Percentiles rank a stretch among this genome's conserved stretches.
Evolutionary conservation across 2,888 invertebrate species (phyloP).

Genomic region (Slavum lentiscoides): DNA sequence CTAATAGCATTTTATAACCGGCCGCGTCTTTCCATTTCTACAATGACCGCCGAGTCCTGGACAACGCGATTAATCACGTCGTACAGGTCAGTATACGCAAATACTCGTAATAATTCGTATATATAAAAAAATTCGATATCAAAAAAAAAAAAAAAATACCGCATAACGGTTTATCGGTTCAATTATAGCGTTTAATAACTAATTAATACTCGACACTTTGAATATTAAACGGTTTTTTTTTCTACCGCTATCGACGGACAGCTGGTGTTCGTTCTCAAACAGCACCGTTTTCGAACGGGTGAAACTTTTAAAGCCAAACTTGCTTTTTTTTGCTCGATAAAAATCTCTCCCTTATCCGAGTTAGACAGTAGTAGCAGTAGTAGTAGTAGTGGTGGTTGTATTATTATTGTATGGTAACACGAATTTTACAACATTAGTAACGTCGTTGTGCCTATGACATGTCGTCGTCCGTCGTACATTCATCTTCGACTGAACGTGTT

Average conservation of each 20-base stretch:
- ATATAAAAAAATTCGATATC: not conserved
- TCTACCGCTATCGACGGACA: not conserved
- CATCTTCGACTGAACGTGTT: too few relatives aligned
- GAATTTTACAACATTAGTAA: not conserved
- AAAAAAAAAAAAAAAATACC: not conserved
- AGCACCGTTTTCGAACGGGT: not conserved
- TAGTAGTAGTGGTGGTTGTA: too few relatives aligned
- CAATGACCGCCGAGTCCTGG: slow-evolving; percentile 18
- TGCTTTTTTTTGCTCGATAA: not conserved
- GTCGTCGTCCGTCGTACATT: not conserved
- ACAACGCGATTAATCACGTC: not conserved
- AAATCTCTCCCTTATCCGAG: not conserved
- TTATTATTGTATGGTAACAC: slow-evolving; percentile 2
- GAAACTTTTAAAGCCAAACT: slow-evolving; percentile 32
- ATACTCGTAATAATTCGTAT: not conserved
- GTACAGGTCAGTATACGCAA: slow-evolving; percentile 21
- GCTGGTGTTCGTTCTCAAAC: slow-evolving; percentile 21
- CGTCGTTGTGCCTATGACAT: not conserved
- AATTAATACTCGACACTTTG: not conserved
- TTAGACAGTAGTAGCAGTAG: slow-evolving; percentile 9
- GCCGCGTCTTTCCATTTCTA: slow-evolving; percentile 39
- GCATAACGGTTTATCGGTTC: too few relatives aligned
- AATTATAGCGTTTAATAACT: not conserved
- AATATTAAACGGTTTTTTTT: not conserved
- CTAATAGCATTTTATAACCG: slow-evolving; percentile 33